These are phyloP conservation scores for Girardia tigrina DNA, from an alignment of 2,888 invertebrate genomes.

Conservation along the genomic window DNA sequence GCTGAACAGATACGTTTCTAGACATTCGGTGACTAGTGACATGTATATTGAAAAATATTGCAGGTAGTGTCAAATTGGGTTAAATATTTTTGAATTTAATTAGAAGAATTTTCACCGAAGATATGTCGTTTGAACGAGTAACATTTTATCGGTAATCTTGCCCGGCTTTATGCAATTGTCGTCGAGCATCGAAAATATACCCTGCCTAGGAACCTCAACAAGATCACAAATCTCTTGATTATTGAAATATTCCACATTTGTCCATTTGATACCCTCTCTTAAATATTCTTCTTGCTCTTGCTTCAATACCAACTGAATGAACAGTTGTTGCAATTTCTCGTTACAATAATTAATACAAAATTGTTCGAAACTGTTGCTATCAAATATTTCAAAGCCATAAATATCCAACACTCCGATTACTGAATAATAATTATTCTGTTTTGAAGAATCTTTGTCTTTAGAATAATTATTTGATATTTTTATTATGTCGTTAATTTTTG, in stretches of 20 bases:
- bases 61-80: too few relatives aligned
- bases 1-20: too few relatives aligned
- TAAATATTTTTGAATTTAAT: too few relatives aligned
- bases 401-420: constrained; percentile 90
- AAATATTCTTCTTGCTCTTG: constrained; percentile 95
- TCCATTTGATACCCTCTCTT: constrained; percentile 86
- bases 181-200: constrained; percentile 78
- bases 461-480: constrained; percentile 58
- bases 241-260: constrained; percentile 78
- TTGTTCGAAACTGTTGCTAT: constrained; percentile 78
- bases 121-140: too few relatives aligned
- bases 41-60: too few relatives aligned
- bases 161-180: constrained; percentile 91
- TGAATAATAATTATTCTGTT: constrained; percentile 58
- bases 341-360: constrained; percentile 98
- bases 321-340: constrained; percentile 89
- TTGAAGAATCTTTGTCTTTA: constrained; percentile 38
- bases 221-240: constrained; percentile 88
- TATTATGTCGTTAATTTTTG: constrained; percentile 76
- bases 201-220: constrained; percentile 80
- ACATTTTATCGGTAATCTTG: constrained; percentile 68
- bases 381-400: constrained; percentile 96
- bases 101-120: too few relatives aligned
- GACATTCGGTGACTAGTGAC: too few relatives aligned
- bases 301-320: constrained; percentile 87